phyloP scores from a whole-genome alignment of 2,797 vertebrate genomes.

The Amniataba percoides region DNA sequence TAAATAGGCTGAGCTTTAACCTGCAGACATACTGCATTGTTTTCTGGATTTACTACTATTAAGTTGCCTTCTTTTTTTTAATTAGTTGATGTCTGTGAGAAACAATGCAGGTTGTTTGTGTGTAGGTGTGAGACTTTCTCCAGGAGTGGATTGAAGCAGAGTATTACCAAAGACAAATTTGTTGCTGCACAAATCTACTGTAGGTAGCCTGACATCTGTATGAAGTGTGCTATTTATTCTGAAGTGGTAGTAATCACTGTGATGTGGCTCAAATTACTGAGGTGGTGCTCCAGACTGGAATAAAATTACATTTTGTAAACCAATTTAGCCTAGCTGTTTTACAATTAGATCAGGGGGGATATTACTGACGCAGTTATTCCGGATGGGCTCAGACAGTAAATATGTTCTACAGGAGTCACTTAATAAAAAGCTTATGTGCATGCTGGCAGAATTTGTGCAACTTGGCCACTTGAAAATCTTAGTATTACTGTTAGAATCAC shows the following conservation, averaged over 20 bases:
- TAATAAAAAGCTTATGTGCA: slow-evolving; percentile 53
- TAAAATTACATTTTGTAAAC: slow-evolving; percentile 74
- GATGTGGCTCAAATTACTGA: slow-evolving; percentile 74
- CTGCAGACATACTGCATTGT: slow-evolving; percentile 19
- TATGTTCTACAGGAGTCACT: slow-evolving; percentile 49
- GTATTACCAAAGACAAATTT: slow-evolving; percentile 54
- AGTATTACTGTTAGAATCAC: slow-evolving; percentile 8
- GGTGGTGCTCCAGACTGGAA: slow-evolving; percentile 64
- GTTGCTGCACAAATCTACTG: slow-evolving; percentile 52
- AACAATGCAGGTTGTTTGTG: slow-evolving; percentile 40
- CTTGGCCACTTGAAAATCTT: slow-evolving; percentile 22
- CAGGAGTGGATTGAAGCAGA: slow-evolving; percentile 34
- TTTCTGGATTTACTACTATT: slow-evolving; percentile 39
- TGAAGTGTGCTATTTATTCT: slow-evolving; percentile 70
- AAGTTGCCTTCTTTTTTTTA: slow-evolving; percentile 28
- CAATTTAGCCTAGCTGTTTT: slow-evolving; percentile 61
- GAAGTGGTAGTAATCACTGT: slow-evolving; percentile 71
- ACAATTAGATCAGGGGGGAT: slow-evolving; percentile 61
- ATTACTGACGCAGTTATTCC: slow-evolving; percentile 52
- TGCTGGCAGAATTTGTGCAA: slow-evolving; percentile 33
- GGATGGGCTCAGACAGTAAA: slow-evolving; percentile 47
- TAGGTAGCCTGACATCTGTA: slow-evolving; percentile 64
- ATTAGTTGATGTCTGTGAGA: slow-evolving; percentile 44
- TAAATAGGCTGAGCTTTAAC: slow-evolving; percentile 28
- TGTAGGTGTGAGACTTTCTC: slow-evolving; percentile 38